A percentile compares a stretch with the other conserved stretches of the same genome.
phyloP scores from a whole-genome alignment of 2,888 invertebrate species.

The Listrodromus nycthemerus region DNA sequence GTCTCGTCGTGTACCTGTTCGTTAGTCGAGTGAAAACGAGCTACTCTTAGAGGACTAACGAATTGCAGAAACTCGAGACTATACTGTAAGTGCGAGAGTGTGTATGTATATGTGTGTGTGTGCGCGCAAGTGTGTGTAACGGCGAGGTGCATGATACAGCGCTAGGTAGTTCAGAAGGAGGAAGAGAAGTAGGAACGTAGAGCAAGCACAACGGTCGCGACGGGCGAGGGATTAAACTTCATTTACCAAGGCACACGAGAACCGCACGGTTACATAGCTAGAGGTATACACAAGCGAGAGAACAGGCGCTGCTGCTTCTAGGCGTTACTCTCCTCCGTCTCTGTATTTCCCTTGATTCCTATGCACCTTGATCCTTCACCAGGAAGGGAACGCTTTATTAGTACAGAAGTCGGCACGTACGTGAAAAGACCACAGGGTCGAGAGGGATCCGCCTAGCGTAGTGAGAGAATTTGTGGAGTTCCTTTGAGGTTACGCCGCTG shows the following conservation, averaged over 20 bases:
- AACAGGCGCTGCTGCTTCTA: conserved; percentile 6
- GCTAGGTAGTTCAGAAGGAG: conserved; percentile 16
- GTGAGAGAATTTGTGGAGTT: background rate
- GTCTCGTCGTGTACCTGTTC: conserved; percentile 50
- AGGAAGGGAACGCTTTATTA: conserved; percentile 6
- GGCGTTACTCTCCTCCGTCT: conserved; percentile 14
- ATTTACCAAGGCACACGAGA: conserved; percentile 38
- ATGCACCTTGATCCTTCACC: conserved; percentile 17
- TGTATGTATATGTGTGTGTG: background rate
- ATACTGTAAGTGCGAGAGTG: conserved; percentile 14
- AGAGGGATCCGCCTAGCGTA: background rate
- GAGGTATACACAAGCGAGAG: background rate
- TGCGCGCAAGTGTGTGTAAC: background rate
- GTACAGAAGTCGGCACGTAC: background rate
- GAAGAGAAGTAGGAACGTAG: conserved; percentile 27
- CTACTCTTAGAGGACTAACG: conserved; percentile 47
- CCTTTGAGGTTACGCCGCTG: background rate
- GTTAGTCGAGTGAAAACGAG: conserved; percentile 54
- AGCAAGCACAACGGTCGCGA: conserved; percentile 34
- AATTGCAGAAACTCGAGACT: conserved; percentile 53
- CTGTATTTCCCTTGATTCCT: conserved; percentile 30
- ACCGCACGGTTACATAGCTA: conserved; percentile 26
- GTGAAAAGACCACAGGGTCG: conserved; percentile 4
- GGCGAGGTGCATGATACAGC: conserved; percentile 4
- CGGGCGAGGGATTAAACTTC: conserved; percentile 51